Evolutionary conservation across 2,113 vertebrate genomes (phyloP), one percentile per base, ranked within the genome.

Genomic region (Prietella phreatophila): DNA sequence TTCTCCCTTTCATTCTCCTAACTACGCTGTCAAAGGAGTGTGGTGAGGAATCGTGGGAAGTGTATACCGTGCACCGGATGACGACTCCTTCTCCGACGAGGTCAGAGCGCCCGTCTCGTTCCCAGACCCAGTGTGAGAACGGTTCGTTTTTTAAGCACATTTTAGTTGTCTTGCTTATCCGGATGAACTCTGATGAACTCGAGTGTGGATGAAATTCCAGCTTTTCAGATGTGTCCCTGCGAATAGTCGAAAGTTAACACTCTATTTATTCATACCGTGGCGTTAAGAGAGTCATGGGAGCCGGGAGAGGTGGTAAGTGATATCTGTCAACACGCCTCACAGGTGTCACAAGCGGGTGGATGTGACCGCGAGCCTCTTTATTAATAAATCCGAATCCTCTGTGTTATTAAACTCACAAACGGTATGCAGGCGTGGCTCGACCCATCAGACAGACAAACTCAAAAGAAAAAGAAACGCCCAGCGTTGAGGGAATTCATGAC

Each of bases 1-100:
- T 90, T 95, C 94, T 96, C 93, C 85, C 85, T 92, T 95, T 96
- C 95, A 94, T 93, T 91, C 92, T 94, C 94, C 93, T 95, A 95
- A 96, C 93, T 92, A 94, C 76, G 63, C 94, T 94, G 95, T 95
- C 95, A 95, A 91, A 94, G 85, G 80, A 63, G 69, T 90, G 90
- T 87, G 89, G 90, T 82, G 76, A 80, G 88, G 91, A 91, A 90
- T 83, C 39, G 76, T 90, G 89, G 89, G 89, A 87, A 83, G 67
- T 58, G 50, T 71, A 65, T 69, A 71, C 60, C 47, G 20, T 2
- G 63, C 19, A 19, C 50, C 25, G 79, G 69, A 82, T 33, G n/a
- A 33, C 10, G 47, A 60, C 61, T 78, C 53, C 78, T 20, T 78
- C 20, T 56, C 3, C 42, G 25, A 17, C 33, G n/a, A 76, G 33